Evolutionary conservation across 1,140 invertebrate species (phyloP), one percentile per base, ranked within the genome.

Genomic region (Cydia amplana): DNA sequence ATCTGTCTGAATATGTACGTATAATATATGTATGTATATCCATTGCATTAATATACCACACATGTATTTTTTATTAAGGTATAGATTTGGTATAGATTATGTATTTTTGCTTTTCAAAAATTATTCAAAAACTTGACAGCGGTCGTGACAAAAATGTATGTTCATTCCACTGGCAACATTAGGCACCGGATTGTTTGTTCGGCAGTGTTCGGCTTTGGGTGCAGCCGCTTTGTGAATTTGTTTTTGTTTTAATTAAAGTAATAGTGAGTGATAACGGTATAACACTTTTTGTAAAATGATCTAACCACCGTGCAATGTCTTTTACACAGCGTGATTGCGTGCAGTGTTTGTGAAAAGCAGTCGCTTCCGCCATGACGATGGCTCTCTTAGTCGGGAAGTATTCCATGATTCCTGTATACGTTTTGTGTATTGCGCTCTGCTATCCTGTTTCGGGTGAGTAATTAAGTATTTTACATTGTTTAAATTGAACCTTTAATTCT

Each of bases 311-410:
- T 88, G 86, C 82, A 75, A 92, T 91, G 88, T 77, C 79, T 87
- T 87, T 87, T 73, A 77, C 85, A 81, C 84, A 75, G 78, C 79
- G 75, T 74, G 81, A 78, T 79, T 75, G 74, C 73, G 81, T 82
- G 78, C 83, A 86, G 75, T 87, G 77, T 86, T 77, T 83, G 84
- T 88, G 84, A 87, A 86, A 89, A 79, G 76, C 78, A 77, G 83
- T 76, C 80, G 83, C 85, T 90, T 90, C 86, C 89, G 89, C 88
- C 87, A 91, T 92, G 87, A 91, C 89, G 87, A 91, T 91, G 87
- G 82, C 82, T 80, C 82, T 77, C 85, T 85, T 83, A 74, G 78
- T 84, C 82, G 86, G 86, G 87, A 90, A 88, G 83, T 87, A 80
- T 86, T 81, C 80, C 78, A 83, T 85, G 83, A 85, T 89, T 89